Evolutionary conservation across 2,888 invertebrate species (phyloP), one percentile per base, ranked within the genome.

Genomic region (Trachelus iudaicus): DNA sequence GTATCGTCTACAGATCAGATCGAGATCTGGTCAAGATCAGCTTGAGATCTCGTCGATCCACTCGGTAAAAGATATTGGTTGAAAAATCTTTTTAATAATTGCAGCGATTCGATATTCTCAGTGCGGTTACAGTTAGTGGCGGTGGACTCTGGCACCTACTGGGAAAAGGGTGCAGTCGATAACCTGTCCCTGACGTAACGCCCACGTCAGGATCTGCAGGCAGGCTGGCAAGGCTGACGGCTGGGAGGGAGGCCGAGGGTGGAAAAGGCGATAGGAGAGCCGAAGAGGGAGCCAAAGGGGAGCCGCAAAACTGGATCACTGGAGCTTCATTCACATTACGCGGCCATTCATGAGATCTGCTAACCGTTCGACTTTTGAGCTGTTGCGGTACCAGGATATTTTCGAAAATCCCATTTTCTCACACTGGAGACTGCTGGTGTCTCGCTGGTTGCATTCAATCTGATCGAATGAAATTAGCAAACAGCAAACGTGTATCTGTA

Each of bases 301-400:
- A 82, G 83, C 81, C 81, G 82, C 85, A 79, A 84, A 90, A 90
- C 87, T 90, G 83, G 91, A 91, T 90, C 90, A 91, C 89, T 91
- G 90, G 90, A 91, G 90, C 91, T 91, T 90, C 91, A 91, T 91
- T 91, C 91, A 91, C 91, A 91, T 91, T 91, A 91, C 91, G 89
- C 90, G 90, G 87, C 91, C 91, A 91, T 91, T 91, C 91, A 91
- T 91, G 91, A 91, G 91, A 90, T 90, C 89, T 89, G 87, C 89
- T 87, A 89, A 90, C 89, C 87, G 87, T 89, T 88, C 87, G 88
- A 87, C 86, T 90, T 88, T 87, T 87, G 84, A 85, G 80, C 83
- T 81, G 77, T 79, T 82, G 78, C 78, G 73, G 73, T 37, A 30
- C 11, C 33, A 31, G n/a, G 69, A 69, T 31, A 30, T 69, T 69